phyloP scores from a whole-genome alignment of 2,113 vertebrate genomes.

The Lophotis ruficrista region DNA sequence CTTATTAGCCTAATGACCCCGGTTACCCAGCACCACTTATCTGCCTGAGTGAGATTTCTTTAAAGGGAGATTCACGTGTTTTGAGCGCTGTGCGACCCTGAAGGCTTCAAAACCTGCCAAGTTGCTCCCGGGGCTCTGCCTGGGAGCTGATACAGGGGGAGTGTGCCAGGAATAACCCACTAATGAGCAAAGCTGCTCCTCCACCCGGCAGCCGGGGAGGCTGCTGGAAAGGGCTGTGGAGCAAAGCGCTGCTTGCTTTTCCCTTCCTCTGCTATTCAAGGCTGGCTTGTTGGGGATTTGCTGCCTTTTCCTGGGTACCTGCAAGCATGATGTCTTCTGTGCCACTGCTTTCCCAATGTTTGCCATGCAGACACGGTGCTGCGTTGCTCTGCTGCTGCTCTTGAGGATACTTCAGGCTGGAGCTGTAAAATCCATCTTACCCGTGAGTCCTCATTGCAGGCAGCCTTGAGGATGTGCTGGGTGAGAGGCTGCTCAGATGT shows the following conservation, averaged over 20 bases:
- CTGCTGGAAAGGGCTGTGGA: neutral
- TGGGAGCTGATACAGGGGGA: slow-evolving; percentile 22
- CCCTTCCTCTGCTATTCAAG: neutral
- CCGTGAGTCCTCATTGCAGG: neutral
- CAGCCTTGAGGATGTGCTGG: neutral
- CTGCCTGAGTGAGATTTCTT: neutral
- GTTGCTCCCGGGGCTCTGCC: neutral
- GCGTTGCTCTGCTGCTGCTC: neutral
- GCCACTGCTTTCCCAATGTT: neutral
- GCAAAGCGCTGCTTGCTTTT: neutral
- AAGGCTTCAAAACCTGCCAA: neutral
- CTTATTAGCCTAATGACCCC: slow-evolving; percentile 52
- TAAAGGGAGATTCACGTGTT: neutral
- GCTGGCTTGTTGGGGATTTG: neutral
- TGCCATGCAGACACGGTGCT: fast-evolving
- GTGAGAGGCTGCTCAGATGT: neutral
- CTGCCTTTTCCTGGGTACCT: neutral
- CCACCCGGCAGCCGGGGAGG: neutral
- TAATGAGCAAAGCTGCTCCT: slow-evolving; percentile 48
- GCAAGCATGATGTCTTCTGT: neutral
- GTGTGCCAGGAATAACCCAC: slow-evolving; percentile 11
- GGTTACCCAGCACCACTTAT: slow-evolving; percentile 31
- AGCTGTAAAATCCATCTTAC: neutral
- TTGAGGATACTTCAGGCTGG: neutral
- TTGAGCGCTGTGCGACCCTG: fast-evolving